Base-by-base conservation (phyloP, 2,113 vertebrate species). In the Octodon degus region DNA sequence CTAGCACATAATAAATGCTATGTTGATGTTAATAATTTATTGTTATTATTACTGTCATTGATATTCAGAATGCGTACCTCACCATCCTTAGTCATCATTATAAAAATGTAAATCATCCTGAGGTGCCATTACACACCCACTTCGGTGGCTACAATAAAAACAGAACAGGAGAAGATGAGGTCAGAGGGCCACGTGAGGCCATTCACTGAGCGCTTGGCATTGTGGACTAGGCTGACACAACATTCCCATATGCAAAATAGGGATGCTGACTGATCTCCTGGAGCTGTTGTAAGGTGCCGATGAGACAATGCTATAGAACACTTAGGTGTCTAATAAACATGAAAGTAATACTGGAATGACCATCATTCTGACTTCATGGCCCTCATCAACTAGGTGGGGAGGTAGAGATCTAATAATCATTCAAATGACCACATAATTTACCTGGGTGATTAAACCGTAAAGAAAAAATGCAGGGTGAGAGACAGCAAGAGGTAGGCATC, bases 291-390 rank as follows among this genome's bases (percentile, higher is more conserved):
- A 5, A 79, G 63, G 79, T 72, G 27, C 53, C 4, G 0, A 3
- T 34, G 80, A 86, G 65, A 24, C 25, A 37, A 83, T 81, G 74
- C 72, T 32, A 1, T 17, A 9, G 47, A 60, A 43, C 55, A 25
- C 67, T 5, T 40, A n/a, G 50, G 40, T 72, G 82, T 77, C 90
- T 70, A 37, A 24, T 70, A 89, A 72, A 37, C 5, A 34, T n/a
- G 84, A 93, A 81, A 60, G 53, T 87, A 76, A 40, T 63, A 43
- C 34, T 70, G 53, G 40, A 9, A 8, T 93, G 40, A 67, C 67
- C 76, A 65, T 68, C 89, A 37, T 89, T 88, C 91, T 92, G 95
- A 82, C 43, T 17, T 90, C n/a, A n/a, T 40, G 34, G 30, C 76
- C 43, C 60, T 88, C 70, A 20, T 67, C 70, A 60, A 50, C n/a